phyloP scores from a whole-genome alignment of 1,140 invertebrate genomes.

The Muscidifurax raptorellus region DNA sequence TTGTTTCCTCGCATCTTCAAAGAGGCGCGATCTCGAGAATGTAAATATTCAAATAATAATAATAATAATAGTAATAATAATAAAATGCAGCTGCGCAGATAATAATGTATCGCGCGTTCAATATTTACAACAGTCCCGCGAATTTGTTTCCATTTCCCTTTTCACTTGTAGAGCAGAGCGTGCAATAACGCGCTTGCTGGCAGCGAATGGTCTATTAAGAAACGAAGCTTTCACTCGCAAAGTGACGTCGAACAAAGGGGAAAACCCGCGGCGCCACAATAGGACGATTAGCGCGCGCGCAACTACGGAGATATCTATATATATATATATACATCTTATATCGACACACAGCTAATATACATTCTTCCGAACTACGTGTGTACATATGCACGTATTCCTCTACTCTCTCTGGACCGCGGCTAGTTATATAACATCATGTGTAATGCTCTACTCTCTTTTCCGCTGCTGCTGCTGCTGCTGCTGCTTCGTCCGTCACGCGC shows the following conservation, averaged over 20 bases:
- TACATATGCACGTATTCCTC: not conserved
- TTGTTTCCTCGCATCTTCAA: not conserved
- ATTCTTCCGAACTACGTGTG: not conserved
- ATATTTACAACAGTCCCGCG: slow-evolving; percentile 48
- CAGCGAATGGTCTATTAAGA: slow-evolving; percentile 58
- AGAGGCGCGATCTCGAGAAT: not conserved
- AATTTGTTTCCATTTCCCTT: slow-evolving; percentile 54
- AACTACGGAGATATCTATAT: not conserved
- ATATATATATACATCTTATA: not conserved
- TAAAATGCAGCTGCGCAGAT: no score
- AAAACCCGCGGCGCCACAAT: slow-evolving; percentile 60
- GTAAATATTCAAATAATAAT: not conserved
- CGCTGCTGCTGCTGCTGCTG: not conserved
- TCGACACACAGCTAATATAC: not conserved
- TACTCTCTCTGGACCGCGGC: not conserved
- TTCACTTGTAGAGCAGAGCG: slow-evolving; percentile 45
- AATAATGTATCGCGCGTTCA: not conserved
- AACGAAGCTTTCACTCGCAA: slow-evolving; percentile 60
- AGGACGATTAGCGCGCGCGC: slow-evolving; percentile 58
- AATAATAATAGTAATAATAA: no score
- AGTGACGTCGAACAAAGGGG: slow-evolving; percentile 61
- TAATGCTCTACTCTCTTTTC: not conserved
- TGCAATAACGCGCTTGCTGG: slow-evolving; percentile 57
- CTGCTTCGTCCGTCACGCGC: slow-evolving; percentile 5
- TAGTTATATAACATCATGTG: slow-evolving; percentile 13